These are phyloP conservation scores for Rapana venosa DNA, from an alignment of 2,888 invertebrate species.

Conservation along the genomic window DNA sequence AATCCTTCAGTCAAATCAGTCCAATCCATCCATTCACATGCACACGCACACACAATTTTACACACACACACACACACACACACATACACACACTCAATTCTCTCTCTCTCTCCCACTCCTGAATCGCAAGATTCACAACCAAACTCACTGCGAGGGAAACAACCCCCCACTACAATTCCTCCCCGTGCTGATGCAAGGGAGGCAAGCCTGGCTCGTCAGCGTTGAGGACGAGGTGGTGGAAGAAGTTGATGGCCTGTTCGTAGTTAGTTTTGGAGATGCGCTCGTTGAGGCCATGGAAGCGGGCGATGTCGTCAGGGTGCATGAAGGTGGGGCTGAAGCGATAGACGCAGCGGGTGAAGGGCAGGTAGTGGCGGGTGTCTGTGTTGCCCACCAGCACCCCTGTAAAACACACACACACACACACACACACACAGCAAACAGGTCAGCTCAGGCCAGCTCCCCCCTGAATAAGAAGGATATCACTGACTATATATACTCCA, in stretches of 20 bases:
- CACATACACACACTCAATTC: background rate
- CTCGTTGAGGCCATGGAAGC: slow-evolving; percentile 81
- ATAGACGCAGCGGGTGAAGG: slow-evolving; percentile 78
- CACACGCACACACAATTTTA: background rate
- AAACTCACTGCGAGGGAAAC: background rate
- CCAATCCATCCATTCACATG: background rate
- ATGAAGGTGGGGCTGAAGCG: slow-evolving; percentile 78
- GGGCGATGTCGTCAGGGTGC: slow-evolving; percentile 71
- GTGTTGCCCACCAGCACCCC: slow-evolving; percentile 78
- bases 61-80: background rate
- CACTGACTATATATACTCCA: too few relatives aligned
- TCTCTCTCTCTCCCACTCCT: background rate
- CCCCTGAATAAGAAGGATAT: too few relatives aligned
- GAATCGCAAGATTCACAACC: too few relatives aligned
- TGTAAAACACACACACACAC: slow-evolving; percentile 48
- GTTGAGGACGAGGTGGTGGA: slow-evolving; percentile 79
- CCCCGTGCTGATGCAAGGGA: slow-evolving; percentile 60
- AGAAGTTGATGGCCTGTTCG: slow-evolving; percentile 79
- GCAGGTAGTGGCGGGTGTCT: slow-evolving; percentile 79
- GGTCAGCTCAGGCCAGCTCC: too few relatives aligned
- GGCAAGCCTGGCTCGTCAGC: slow-evolving; percentile 70
- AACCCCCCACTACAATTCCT: slow-evolving; percentile 46
- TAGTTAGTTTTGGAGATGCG: slow-evolving; percentile 79
- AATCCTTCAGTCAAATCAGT: too few relatives aligned
- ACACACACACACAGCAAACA: too few relatives aligned